Evolutionary conservation across 2,113 vertebrate genomes (phyloP).

Genomic region (Indicator maculatus): DNA sequence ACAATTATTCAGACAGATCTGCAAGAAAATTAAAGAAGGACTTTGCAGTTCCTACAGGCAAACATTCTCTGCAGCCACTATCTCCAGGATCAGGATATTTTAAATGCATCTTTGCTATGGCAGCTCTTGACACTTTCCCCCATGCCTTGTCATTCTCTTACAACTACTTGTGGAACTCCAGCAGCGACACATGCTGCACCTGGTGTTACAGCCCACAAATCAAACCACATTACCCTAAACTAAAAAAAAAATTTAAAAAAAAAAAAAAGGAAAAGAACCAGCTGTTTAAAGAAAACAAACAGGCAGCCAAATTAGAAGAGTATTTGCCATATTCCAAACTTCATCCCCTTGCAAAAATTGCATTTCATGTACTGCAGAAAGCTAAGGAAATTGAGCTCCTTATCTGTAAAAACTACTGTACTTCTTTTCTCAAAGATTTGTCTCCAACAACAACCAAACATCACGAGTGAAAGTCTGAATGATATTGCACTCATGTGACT

Average conservation of each 20-base stretch:
- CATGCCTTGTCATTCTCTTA: background rate
- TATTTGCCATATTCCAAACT: constrained; percentile 16
- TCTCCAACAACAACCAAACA: constrained; percentile 66
- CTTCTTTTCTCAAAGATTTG: constrained; percentile 67
- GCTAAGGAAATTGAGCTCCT: constrained; percentile 43
- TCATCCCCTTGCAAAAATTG: constrained; percentile 26
- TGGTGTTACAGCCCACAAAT: background rate
- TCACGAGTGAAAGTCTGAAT: constrained; percentile 68
- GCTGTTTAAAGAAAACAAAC: background rate
- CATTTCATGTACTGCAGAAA: constrained; percentile 19
- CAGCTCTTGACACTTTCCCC: background rate
- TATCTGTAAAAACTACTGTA: constrained; percentile 58
- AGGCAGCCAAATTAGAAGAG: background rate
- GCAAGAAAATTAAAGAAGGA: background rate
- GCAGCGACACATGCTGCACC: background rate
- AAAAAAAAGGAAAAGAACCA: background rate
- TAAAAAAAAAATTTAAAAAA: background rate
- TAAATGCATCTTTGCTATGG: background rate
- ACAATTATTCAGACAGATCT: background rate
- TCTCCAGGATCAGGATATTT: background rate
- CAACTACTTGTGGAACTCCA: background rate
- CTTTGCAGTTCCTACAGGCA: background rate
- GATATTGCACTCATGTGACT: constrained; percentile 76
- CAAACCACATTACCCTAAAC: background rate
- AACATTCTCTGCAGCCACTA: background rate